Evolutionary conservation across 2,888 invertebrate species (phyloP).

Genomic region (Desoria tigrina): DNA sequence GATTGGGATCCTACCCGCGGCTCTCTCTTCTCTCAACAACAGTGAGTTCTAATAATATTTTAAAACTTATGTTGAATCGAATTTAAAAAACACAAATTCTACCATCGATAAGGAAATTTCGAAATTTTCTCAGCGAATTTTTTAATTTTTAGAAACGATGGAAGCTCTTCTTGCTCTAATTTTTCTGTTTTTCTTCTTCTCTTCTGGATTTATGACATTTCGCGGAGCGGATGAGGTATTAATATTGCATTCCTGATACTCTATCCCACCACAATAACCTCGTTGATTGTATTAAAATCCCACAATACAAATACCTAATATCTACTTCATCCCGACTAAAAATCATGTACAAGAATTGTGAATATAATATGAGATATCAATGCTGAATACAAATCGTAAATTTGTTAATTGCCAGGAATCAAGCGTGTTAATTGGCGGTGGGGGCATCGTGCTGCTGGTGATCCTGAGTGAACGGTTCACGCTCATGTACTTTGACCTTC

Average conservation of each 20-base stretch:
- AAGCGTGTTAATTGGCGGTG: constrained; percentile 33
- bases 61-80: background rate
- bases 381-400: background rate
- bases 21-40: constrained; percentile 27
- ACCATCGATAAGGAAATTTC: too few relatives aligned
- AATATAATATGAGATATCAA: background rate
- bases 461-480: constrained; percentile 34
- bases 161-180: constrained; percentile 38
- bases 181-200: constrained; percentile 47
- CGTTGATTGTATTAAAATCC: too few relatives aligned
- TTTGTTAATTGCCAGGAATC: constrained; percentile 32
- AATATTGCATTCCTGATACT: background rate
- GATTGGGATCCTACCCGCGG: constrained; percentile 30
- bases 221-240: constrained; percentile 46
- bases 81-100: too few relatives aligned
- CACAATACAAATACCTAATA: background rate
- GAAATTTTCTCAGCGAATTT: too few relatives aligned
- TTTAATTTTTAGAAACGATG: constrained; percentile 34
- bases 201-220: constrained; percentile 48
- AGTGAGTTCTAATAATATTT: constrained; percentile 24
- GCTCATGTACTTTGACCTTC: constrained; percentile 40
- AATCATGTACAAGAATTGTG: background rate
- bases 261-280: background rate
- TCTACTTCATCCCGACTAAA: background rate
- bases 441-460: constrained; percentile 28